Evolutionary conservation across 1,140 invertebrate genomes (phyloP).

Genomic region (Apolygus lucorum): DNA sequence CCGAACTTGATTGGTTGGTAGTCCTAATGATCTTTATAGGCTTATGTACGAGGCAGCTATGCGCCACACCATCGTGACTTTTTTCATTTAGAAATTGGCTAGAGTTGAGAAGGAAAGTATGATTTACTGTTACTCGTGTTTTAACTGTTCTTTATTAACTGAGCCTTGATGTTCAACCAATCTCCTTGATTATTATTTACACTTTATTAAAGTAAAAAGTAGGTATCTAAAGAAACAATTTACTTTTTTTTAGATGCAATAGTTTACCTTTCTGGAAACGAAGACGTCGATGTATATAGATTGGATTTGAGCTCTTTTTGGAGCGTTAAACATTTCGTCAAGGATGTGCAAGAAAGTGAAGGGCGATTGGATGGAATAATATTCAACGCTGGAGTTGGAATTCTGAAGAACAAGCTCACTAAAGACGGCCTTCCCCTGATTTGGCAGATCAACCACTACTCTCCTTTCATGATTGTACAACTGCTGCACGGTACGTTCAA

Average conservation of each 20-base stretch:
- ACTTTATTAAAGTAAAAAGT: no score
- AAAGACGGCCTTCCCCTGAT: slow-evolving; percentile 14
- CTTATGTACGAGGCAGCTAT: no score
- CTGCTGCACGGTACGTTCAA: slow-evolving; percentile 51
- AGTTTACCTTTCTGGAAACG: slow-evolving; percentile 45
- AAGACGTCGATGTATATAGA: slow-evolving; percentile 41
- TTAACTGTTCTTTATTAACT: no score
- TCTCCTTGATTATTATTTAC: no score
- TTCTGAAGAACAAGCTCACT: background rate
- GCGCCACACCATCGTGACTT: no score
- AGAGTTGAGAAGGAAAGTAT: no score
- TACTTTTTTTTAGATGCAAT: slow-evolving; percentile 43
- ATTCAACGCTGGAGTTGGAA: background rate
- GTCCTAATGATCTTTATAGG: no score
- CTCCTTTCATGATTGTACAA: slow-evolving; percentile 69
- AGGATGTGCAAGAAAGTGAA: slow-evolving; percentile 23
- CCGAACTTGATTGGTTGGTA: no score
- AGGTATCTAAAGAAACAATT: background rate
- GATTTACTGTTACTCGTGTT: no score
- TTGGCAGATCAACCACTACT: slow-evolving; percentile 59
- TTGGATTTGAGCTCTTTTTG: slow-evolving; percentile 24
- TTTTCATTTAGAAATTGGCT: no score
- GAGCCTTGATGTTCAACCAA: no score
- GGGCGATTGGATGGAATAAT: slow-evolving; percentile 32
- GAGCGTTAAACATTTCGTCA: slow-evolving; percentile 22